phyloP scores from a whole-genome alignment of 2,113 vertebrate species.

The Pelusios castaneus region DNA sequence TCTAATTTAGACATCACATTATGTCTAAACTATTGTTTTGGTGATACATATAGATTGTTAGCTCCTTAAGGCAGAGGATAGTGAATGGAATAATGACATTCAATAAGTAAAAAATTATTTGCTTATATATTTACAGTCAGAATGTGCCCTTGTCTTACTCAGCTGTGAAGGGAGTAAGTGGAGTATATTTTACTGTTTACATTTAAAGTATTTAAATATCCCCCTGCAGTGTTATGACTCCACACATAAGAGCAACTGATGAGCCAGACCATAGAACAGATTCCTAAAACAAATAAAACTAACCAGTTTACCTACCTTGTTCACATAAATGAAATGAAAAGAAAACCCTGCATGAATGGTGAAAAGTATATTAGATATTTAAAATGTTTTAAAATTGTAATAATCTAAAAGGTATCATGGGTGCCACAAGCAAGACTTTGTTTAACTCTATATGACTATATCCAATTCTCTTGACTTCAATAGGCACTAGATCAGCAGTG shows the following conservation, averaged over 20 bases:
- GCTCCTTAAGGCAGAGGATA: background rate
- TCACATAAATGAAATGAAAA: background rate
- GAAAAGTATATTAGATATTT: background rate
- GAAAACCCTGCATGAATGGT: background rate
- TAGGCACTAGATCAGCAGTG: background rate
- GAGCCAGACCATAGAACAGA: background rate
- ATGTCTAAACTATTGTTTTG: background rate
- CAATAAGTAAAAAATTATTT: background rate
- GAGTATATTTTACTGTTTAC: background rate
- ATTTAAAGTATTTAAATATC: slow-evolving; percentile 16
- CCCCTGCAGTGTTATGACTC: background rate
- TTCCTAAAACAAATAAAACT: background rate
- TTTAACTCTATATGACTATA: background rate
- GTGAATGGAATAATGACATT: background rate
- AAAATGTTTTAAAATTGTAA: background rate
- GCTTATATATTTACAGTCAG: background rate
- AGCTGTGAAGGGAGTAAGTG: background rate
- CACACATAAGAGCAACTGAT: background rate
- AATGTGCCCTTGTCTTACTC: background rate
- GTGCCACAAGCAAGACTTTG: background rate
- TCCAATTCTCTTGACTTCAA: background rate
- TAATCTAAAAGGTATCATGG: background rate
- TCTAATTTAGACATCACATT: background rate
- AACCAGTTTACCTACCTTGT: background rate
- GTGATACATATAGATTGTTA: background rate